These are phyloP conservation scores for Enteromius fasciolatus DNA, from an alignment of 2,797 vertebrate genomes.

Conservation along the genomic window DNA sequence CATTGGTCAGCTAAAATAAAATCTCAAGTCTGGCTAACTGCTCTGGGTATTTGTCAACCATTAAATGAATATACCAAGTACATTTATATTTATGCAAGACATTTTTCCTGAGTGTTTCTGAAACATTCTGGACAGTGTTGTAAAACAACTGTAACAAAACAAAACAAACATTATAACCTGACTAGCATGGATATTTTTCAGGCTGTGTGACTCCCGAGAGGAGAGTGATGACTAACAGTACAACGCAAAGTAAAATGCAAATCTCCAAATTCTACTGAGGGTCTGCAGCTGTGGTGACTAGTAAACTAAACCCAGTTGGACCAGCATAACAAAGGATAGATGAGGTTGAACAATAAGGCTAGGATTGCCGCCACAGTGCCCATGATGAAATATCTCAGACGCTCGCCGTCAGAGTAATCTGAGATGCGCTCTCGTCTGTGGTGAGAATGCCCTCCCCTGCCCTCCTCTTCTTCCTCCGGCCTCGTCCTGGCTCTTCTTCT, in stretches of 20 bases:
- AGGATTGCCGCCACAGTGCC: conserved; percentile 87
- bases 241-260: conserved; percentile 9
- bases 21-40: background rate
- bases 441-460: conserved; percentile 70
- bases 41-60: background rate
- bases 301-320: conserved; percentile 76
- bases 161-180: background rate
- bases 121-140: background rate
- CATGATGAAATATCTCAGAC: conserved; percentile 89
- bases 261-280: background rate
- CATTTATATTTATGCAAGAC: background rate
- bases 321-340: conserved; percentile 89
- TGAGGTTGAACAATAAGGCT: conserved; percentile 88
- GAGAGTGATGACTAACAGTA: background rate
- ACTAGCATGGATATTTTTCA: conserved; percentile 7
- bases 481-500: conserved; percentile 61
- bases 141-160: background rate
- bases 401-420: conserved; percentile 85
- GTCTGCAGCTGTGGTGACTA: conserved; percentile 2
- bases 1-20: background rate
- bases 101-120: conserved; percentile 28
- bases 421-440: conserved; percentile 71
- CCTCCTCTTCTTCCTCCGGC: conserved; percentile 70
- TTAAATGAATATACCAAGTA: background rate
- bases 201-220: background rate